Evolutionary conservation across 2,113 vertebrate genomes (phyloP).

Genomic region (Eolophus roseicapilla): DNA sequence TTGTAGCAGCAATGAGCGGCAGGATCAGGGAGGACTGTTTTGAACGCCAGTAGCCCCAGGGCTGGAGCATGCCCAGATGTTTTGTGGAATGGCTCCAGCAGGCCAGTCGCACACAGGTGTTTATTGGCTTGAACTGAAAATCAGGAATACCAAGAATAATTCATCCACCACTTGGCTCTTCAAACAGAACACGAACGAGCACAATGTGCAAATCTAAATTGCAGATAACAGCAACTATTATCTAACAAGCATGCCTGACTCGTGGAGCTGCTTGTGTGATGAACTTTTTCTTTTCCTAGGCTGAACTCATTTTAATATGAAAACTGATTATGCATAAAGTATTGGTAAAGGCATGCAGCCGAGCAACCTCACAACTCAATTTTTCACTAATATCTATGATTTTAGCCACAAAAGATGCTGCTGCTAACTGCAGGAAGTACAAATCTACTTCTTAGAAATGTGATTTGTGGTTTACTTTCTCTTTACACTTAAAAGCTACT

Average conservation of each 20-base stretch:
- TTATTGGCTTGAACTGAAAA: conserved; percentile 57
- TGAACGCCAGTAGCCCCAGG: conserved; percentile 26
- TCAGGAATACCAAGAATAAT: conserved; percentile 38
- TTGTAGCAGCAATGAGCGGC: neutral
- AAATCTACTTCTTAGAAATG: neutral
- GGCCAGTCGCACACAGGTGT: conserved; percentile 24
- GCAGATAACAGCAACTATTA: conserved; percentile 8
- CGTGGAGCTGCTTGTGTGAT: fast-evolving
- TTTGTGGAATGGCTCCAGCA: conserved; percentile 13
- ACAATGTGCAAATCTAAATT: neutral
- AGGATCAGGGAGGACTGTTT: neutral
- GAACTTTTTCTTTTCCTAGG: conserved; percentile 20
- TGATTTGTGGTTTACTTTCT: neutral
- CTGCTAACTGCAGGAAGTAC: neutral
- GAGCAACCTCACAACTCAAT: neutral
- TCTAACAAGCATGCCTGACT: neutral
- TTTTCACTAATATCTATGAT: neutral
- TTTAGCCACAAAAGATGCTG: neutral
- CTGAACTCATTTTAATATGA: neutral
- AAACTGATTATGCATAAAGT: neutral
- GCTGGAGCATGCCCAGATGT: conserved; percentile 53
- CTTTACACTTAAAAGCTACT: neutral
- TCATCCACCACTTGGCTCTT: conserved; percentile 28
- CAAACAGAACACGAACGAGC: neutral
- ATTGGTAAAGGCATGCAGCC: neutral